Evolutionary conservation across 1,140 invertebrate genomes (phyloP).

Genomic region (Sycophaga agraensis): DNA sequence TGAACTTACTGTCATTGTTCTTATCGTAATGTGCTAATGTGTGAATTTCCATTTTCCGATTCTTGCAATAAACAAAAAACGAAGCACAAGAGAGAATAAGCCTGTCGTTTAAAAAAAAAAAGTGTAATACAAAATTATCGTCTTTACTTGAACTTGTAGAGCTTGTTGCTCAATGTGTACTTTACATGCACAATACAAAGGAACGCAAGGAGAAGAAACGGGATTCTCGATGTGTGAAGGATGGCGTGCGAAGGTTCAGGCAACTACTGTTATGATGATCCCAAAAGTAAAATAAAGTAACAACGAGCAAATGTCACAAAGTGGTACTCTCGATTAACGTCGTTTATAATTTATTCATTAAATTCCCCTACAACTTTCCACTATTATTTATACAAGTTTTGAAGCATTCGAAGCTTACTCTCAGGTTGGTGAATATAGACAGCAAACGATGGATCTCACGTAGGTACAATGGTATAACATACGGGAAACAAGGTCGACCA

Average conservation of each 20-base stretch:
- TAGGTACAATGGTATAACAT: no score
- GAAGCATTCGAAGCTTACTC: constrained; percentile 4
- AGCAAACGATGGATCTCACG: no score
- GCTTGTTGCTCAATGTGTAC: constrained; percentile 13
- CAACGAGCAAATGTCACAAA: constrained; percentile 21
- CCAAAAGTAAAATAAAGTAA: constrained; percentile 27
- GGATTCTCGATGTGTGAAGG: no score
- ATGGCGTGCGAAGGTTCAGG: background rate
- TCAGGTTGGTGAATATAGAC: no score
- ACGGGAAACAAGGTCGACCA: background rate
- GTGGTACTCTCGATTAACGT: no score
- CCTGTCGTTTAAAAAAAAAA: constrained; percentile 26
- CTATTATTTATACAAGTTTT: constrained; percentile 12
- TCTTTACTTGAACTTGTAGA: constrained; percentile 11
- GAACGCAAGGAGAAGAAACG: background rate
- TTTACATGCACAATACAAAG: background rate
- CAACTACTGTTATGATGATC: constrained; percentile 22
- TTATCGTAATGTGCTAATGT: constrained; percentile 15
- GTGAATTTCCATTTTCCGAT: constrained; percentile 25
- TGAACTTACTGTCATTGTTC: constrained; percentile 19
- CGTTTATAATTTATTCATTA: constrained; percentile 12
- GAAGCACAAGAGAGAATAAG: constrained; percentile 28
- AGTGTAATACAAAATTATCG: constrained; percentile 9
- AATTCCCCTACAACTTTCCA: background rate
- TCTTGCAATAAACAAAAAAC: constrained; percentile 24